phyloP scores from a whole-genome alignment of 2,797 vertebrate genomes.

The Clarias pachynema region DNA sequence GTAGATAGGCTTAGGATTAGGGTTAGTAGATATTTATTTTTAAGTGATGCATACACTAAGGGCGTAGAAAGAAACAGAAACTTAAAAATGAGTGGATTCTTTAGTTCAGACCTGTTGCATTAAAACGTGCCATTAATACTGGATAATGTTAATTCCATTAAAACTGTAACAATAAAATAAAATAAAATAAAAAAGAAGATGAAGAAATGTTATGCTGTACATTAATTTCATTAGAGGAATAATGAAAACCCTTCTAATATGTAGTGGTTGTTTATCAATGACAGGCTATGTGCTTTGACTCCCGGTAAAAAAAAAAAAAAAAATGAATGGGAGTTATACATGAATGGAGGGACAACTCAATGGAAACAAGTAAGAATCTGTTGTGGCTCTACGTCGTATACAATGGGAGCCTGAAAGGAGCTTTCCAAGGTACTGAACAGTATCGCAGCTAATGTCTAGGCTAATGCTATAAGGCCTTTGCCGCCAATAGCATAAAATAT shows the following conservation, averaged over 20 bases:
- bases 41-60: no score
- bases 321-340: constrained; percentile 58
- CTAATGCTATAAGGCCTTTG: neutral
- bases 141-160: neutral
- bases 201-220: neutral
- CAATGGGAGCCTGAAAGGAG: constrained; percentile 29
- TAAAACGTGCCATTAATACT: neutral
- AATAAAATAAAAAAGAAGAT: no score
- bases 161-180: neutral
- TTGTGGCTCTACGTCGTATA: constrained; percentile 37
- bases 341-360: constrained; percentile 53
- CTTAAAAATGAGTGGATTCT: no score
- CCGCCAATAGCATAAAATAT: neutral
- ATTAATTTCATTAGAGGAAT: neutral
- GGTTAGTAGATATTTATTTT: no score
- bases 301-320: constrained; percentile 52
- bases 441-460: neutral
- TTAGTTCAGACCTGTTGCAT: neutral
- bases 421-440: constrained; percentile 75
- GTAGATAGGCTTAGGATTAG: no score
- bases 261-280: constrained; percentile 54
- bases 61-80: no score
- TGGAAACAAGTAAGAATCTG: constrained; percentile 42
- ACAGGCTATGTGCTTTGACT: constrained; percentile 34
- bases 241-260: constrained; percentile 4